These are phyloP conservation scores for Gobionotothen gibberifrons DNA, from an alignment of 2,797 vertebrate species.

Conservation along the genomic window DNA sequence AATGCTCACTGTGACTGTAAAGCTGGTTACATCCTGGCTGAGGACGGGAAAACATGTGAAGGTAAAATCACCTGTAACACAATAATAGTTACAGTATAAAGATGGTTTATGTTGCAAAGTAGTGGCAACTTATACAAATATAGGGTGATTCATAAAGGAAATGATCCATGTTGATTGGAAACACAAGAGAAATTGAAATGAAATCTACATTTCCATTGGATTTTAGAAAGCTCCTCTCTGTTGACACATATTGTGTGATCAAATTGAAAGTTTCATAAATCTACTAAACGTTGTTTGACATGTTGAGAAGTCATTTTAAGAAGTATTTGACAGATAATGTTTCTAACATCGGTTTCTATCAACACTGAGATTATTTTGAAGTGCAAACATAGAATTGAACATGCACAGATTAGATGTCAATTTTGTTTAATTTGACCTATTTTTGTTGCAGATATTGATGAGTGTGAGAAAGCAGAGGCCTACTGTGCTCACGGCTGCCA, in stretches of 20 bases:
- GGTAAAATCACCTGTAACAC: conserved; percentile 77
- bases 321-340: not conserved
- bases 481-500: conserved; percentile 91
- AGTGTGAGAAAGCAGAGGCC: conserved; percentile 84
- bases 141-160: not conserved
- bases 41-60: conserved; percentile 87
- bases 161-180: not conserved
- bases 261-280: not conserved
- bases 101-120: not conserved
- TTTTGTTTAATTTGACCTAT: conserved; percentile 11
- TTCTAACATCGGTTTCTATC: not conserved
- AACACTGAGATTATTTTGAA: conserved; percentile 9
- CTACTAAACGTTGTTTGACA: not conserved
- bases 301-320: not conserved
- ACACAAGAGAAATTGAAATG: conserved; percentile 12
- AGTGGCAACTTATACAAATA: not conserved
- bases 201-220: not conserved
- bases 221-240: not conserved
- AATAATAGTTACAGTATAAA: not conserved
- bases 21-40: conserved; percentile 84
- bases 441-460: conserved; percentile 88
- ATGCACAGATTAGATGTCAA: conserved; percentile 18
- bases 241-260: not conserved
- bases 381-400: conserved; percentile 10
- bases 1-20: conserved; percentile 86